phyloP scores from a whole-genome alignment of 2,888 invertebrate species.

The Andrena trimmerana region DNA sequence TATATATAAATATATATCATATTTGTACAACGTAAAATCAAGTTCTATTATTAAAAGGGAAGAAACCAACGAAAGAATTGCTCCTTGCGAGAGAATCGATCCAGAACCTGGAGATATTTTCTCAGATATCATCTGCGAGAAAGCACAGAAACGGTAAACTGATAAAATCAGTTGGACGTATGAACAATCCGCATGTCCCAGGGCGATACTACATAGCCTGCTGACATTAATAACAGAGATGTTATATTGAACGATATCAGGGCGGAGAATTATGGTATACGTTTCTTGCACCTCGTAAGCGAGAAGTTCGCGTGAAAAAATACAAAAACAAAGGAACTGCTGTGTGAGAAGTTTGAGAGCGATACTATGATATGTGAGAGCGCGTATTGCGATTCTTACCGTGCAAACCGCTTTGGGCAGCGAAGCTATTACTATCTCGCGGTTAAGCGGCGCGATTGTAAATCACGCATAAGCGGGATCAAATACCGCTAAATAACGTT shows the following conservation, averaged over 20 bases:
- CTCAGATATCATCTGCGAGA: background rate
- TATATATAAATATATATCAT: no score
- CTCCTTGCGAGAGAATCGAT: background rate
- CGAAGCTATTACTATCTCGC: slow-evolving; percentile 48
- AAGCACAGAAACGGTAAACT: background rate
- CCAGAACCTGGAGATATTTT: background rate
- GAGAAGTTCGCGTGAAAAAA: slow-evolving; percentile 26
- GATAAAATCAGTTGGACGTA: slow-evolving; percentile 15
- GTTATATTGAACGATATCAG: slow-evolving; percentile 37
- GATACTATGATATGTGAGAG: slow-evolving; percentile 43
- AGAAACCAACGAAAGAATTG: background rate
- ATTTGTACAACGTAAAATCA: no score
- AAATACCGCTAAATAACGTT: slow-evolving; percentile 62
- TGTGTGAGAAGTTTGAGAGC: slow-evolving; percentile 34
- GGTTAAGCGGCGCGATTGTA: slow-evolving; percentile 56
- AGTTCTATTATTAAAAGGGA: no score
- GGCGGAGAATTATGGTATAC: slow-evolving; percentile 40
- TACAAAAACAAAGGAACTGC: slow-evolving; percentile 44
- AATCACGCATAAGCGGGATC: slow-evolving; percentile 55
- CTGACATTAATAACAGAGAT: slow-evolving; percentile 58
- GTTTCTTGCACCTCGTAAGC: slow-evolving; percentile 11
- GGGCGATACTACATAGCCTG: background rate
- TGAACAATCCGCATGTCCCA: background rate
- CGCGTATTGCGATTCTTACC: slow-evolving; percentile 35
- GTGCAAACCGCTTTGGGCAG: slow-evolving; percentile 42